Evolutionary conservation across 2,888 invertebrate genomes (phyloP).

Genomic region (Caenorhabditis imperialis): DNA sequence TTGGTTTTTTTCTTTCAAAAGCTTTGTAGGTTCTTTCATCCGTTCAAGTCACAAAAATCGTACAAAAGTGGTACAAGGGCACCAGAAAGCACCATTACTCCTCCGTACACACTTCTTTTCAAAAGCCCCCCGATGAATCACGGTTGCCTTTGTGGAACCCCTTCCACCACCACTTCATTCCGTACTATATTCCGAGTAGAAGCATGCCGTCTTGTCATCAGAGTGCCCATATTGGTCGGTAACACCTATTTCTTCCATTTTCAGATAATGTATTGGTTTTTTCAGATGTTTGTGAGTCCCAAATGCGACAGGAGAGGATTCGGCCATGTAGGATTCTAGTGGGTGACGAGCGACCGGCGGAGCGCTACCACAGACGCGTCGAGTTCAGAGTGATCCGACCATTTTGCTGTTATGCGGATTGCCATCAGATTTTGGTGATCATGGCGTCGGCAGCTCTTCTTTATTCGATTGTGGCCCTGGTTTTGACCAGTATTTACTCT

Average conservation of each 20-base stretch:
- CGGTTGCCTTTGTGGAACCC: neutral
- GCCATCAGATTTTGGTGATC: slow-evolving; percentile 13
- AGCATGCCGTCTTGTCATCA: too few relatives aligned
- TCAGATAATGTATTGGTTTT: too few relatives aligned
- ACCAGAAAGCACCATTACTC: slow-evolving; percentile 29
- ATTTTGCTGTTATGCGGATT: slow-evolving; percentile 38
- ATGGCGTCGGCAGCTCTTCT: slow-evolving; percentile 19
- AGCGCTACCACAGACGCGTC: neutral
- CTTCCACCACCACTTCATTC: too few relatives aligned
- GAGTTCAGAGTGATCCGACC: slow-evolving; percentile 23
- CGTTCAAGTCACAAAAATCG: too few relatives aligned
- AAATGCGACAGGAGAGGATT: slow-evolving; percentile 24
- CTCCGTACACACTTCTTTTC: too few relatives aligned
- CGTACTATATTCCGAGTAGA: too few relatives aligned
- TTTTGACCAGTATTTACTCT: slow-evolving; percentile 26
- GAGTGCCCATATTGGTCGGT: too few relatives aligned
- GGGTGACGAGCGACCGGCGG: neutral
- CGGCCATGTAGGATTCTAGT: slow-evolving; percentile 16
- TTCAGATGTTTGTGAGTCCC: slow-evolving; percentile 9
- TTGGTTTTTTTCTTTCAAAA: too few relatives aligned
- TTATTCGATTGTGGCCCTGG: slow-evolving; percentile 37
- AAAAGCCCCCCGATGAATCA: slow-evolving; percentile 27
- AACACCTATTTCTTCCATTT: too few relatives aligned
- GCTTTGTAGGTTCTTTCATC: too few relatives aligned
- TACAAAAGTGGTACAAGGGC: slow-evolving; percentile 20